phyloP scores from a whole-genome alignment of 2,888 invertebrate species.

The Clunio marinus region DNA sequence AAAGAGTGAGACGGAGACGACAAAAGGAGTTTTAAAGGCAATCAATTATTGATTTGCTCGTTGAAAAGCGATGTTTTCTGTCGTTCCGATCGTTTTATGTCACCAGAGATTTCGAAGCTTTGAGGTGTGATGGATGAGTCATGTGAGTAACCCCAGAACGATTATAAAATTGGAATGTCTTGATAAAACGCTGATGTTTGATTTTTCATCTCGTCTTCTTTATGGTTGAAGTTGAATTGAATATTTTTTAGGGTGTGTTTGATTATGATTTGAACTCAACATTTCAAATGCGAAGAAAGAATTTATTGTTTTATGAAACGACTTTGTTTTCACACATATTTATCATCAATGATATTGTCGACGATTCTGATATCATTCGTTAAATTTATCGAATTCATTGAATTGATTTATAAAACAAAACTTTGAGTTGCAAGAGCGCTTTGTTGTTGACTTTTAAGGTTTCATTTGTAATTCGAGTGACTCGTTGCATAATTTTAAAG shows the following conservation, averaged over 20 bases:
- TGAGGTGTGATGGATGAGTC: conserved; percentile 9
- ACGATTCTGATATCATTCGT: too few relatives aligned
- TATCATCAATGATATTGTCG: too few relatives aligned
- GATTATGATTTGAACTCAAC: conserved; percentile 11
- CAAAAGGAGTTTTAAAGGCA: neutral
- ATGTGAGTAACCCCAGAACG: neutral
- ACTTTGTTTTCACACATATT: neutral
- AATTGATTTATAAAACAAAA: too few relatives aligned
- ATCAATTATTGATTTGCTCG: conserved; percentile 13
- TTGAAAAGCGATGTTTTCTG: neutral
- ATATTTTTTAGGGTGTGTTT: neutral
- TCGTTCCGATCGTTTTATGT: too few relatives aligned
- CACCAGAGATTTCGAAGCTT: neutral
- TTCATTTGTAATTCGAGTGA: too few relatives aligned
- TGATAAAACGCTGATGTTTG: neutral
- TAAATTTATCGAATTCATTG: too few relatives aligned
- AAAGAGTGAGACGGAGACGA: neutral
- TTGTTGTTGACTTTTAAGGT: too few relatives aligned
- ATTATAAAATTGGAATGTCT: neutral
- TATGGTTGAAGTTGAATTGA: neutral
- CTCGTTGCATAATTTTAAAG: too few relatives aligned
- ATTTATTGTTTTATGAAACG: conserved; percentile 2
- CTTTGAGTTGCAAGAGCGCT: too few relatives aligned
- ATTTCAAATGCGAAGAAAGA: neutral
- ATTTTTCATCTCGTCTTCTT: neutral